These are phyloP conservation scores for Mercenaria mercenaria DNA, from an alignment of 1,140 invertebrate species.

Conservation along the genomic window DNA sequence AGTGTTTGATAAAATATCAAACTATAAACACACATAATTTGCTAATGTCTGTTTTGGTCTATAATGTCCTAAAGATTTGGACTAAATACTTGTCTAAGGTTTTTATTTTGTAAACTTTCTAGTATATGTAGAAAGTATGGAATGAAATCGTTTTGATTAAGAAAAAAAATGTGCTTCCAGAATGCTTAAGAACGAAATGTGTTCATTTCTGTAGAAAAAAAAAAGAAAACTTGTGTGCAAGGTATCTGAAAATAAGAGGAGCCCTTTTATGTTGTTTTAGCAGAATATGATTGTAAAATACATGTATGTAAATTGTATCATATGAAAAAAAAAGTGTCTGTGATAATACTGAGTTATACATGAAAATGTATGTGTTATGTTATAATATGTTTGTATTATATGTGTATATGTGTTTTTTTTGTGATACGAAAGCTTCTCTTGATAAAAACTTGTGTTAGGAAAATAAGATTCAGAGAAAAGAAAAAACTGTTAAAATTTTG, in stretches of 20 bases:
- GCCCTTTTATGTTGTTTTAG: too few relatives aligned
- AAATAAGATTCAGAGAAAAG: not conserved
- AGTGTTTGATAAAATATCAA: too few relatives aligned
- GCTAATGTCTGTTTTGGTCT: too few relatives aligned
- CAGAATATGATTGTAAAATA: not conserved
- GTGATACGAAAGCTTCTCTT: not conserved
- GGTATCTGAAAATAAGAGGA: too few relatives aligned
- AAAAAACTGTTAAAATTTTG: not conserved
- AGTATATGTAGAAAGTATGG: too few relatives aligned
- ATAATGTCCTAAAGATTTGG: too few relatives aligned
- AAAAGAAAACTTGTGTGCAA: too few relatives aligned
- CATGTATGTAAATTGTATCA: slow-evolving; percentile 17
- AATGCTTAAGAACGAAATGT: not conserved
- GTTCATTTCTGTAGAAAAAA: not conserved
- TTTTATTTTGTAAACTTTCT: too few relatives aligned
- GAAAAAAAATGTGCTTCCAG: slow-evolving; percentile 5
- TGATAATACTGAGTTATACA: slow-evolving; percentile 10
- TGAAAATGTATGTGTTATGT: slow-evolving; percentile 6
- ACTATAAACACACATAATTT: too few relatives aligned
- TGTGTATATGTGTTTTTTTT: not conserved
- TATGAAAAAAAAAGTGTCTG: slow-evolving; percentile 10
- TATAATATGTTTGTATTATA: not conserved
- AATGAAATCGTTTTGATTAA: too few relatives aligned
- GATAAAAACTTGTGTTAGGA: not conserved
- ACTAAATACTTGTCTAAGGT: too few relatives aligned